Conservation (phyloP, 2,113 vertebrate species). For the Potamarius usumacintae region DNA sequence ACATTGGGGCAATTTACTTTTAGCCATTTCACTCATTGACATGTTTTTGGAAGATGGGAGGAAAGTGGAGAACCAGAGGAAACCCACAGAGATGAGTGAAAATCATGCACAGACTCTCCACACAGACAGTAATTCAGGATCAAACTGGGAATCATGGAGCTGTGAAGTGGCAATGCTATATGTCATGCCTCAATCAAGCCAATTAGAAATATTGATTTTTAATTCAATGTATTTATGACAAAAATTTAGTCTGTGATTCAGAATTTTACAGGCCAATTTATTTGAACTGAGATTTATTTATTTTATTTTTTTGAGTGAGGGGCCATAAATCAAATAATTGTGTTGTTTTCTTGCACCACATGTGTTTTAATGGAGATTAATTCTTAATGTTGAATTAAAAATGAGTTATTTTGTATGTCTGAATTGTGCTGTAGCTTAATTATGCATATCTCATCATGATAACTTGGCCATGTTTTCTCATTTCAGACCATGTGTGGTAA, state of each 20-base stretch:
- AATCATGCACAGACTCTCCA: not conserved
- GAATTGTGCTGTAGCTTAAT: slow-evolving; percentile 50
- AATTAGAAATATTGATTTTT: not conserved
- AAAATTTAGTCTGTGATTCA: not conserved
- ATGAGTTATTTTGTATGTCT: slow-evolving; percentile 26
- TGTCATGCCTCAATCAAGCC: not conserved
- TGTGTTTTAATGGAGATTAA: slow-evolving; percentile 28
- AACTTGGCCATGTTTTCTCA: slow-evolving; percentile 44
- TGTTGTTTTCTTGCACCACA: slow-evolving; percentile 10
- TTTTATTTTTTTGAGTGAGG: not conserved
- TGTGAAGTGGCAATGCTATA: not conserved
- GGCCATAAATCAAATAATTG: slow-evolving; percentile 30
- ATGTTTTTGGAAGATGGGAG: not conserved
- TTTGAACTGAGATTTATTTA: not conserved
- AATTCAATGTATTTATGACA: not conserved
- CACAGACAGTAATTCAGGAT: not conserved
- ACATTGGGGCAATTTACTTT: no score
- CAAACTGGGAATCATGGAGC: not conserved
- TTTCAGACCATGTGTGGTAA: slow-evolving; percentile 51
- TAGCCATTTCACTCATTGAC: not conserved
- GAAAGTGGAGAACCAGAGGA: not conserved
- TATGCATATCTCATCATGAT: slow-evolving; percentile 45
- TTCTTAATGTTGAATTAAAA: no score
- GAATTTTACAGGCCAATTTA: not conserved
- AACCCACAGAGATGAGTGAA: not conserved